Base-by-base conservation (phyloP, 2,888 invertebrate genomes). In the Eupithecia inturbata region DNA sequence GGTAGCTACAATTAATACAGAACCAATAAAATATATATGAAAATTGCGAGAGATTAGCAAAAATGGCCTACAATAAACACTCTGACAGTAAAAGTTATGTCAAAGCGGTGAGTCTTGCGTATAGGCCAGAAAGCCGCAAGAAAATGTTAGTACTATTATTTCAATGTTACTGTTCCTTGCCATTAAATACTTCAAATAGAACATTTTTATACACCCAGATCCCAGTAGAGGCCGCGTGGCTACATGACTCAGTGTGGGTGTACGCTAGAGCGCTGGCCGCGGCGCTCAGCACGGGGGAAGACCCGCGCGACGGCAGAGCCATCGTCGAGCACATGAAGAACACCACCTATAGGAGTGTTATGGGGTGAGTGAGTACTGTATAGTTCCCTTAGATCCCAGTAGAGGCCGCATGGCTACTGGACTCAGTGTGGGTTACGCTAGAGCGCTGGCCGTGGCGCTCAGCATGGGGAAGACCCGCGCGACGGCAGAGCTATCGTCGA, bases 391-490 rank as follows among this genome's bases (percentile, higher is more conserved):
- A 98, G 97, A 97, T 98, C 85, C 96, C 97, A 77, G 97, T 97
- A 71, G 97, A 97, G 88, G 98, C 98, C 26, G 98, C 98, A 49
- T 98, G 98, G 95, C 95, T 98, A 33, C 99, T 99, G 90, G 99
- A 99, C 89, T 98, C 99, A 0, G 98, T 99, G 67, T 97, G 97
- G 95, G 95, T 99, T 99, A 99, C 90, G 97, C 98, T 16, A 95
- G 96, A 75, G 98, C 98, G 3, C 92, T 99, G 79, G 94, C 97
- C 39, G 95, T 96, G 77, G 96, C 97, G 1, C 90, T 99, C 73
- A 92, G 95, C 53, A 92, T 95, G 96, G 96, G 0, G 96, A 95
- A 22, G 95, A 96, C 82, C 96, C 97, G 0, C 95, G 95, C 45
- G 97, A 99, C 85, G 99, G 99, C 33, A 96, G 96, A n/a, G 97